Conservation (phyloP, 2,888 invertebrate genomes). For the Hylaea fasciaria region DNA sequence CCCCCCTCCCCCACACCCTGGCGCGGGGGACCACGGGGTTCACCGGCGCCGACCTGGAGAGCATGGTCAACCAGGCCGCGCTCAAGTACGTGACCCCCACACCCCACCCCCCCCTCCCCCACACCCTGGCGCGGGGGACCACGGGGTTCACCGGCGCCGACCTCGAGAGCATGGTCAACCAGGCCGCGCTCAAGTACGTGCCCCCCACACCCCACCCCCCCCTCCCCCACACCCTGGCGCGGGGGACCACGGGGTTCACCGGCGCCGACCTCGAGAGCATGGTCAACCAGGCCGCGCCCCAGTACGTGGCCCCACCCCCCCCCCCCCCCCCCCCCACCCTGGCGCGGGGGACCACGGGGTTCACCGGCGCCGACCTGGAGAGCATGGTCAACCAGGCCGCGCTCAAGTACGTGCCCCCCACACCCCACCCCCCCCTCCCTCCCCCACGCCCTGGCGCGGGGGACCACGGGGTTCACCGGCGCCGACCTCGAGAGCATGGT, state of each 20-base stretch:
- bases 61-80: constrained; percentile 96
- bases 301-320: too few species aligned
- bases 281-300: constrained; percentile 94
- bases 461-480: constrained; percentile 98
- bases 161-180: constrained; percentile 98
- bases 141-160: constrained; percentile 99
- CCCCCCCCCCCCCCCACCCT: constrained; percentile 84
- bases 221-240: constrained; percentile 92
- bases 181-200: constrained; percentile 88
- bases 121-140: constrained; percentile 94
- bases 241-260: constrained; percentile 98
- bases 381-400: constrained; percentile 97
- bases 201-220: too few species aligned
- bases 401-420: constrained; percentile 80
- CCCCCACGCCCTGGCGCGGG: constrained; percentile 93
- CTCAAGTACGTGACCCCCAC: constrained; percentile 86
- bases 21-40: constrained; percentile 97
- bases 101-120: too few species aligned
- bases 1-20: too few species aligned
- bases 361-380: constrained; percentile 99
- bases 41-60: constrained; percentile 99
- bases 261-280: constrained; percentile 99
- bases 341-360: constrained; percentile 96
- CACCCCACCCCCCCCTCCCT: too few species aligned
- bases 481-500: constrained; percentile 99